Evolutionary conservation across 2,888 invertebrate genomes (phyloP), one percentile per base, ranked within the genome.

Genomic region (Drosophila tripunctata): DNA sequence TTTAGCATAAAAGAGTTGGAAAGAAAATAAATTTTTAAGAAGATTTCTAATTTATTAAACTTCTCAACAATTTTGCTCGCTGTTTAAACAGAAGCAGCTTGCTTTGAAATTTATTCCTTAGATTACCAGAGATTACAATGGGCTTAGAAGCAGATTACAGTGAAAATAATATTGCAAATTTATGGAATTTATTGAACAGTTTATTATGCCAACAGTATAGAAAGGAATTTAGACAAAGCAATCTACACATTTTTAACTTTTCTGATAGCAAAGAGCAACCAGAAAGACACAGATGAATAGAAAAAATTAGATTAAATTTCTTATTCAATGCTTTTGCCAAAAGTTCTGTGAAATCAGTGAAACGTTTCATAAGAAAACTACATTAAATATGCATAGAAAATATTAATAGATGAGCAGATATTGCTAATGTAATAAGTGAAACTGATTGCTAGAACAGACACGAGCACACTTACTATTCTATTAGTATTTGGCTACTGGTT

Each of bases 381-480:
- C 12, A 36, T 50, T 27, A 50, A 51, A 17, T 27, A 40, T 30
- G 14, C 27, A 36, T 36, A 19, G 24, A 12, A 17, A 8, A 8
- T 35, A 7, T 27, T 15, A 38, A 38, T 14, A 38, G 38, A 38
- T 40, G 19, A 40, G 36, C 15, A 48, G 48, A 17, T 50, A 27
- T 36, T 36, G n/a, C 15, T 21, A 51, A 51, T 51, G 38, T 51
- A 38, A 40, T 51, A 40, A 6, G 17, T 15, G 50, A 40, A 40
- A 30, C 45, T 69, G 55, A 35, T 45, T 62, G 55, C 43, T 27
- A 48, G 7, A 12, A 38, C 17, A 33, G 31, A 43, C 47, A 31
- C 44, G 43, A 33, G 30, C 44, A 38, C 40, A 24, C 44, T 31
- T n/a, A 14, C 38, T 35, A 44, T 50, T 45, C 44, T 50, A 55